These are phyloP conservation scores for Champsocephalus esox DNA, from an alignment of 2,797 vertebrate species.

Conservation along the genomic window DNA sequence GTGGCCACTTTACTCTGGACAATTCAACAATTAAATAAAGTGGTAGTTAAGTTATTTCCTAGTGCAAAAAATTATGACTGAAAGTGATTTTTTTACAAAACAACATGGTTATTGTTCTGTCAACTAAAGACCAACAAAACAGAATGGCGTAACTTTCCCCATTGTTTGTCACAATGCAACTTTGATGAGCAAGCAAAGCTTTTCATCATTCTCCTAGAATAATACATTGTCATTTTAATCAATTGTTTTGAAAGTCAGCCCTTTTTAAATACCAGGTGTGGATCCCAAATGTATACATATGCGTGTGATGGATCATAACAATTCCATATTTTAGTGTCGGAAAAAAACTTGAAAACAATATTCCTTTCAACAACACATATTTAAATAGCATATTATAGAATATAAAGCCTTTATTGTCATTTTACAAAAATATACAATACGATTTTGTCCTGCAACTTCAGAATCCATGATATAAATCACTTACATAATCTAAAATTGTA, in stretches of 20 bases:
- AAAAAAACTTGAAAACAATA: neutral
- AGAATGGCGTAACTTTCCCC: slow-evolving; percentile 50
- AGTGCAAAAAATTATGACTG: no score
- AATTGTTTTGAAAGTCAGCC: slow-evolving; percentile 66
- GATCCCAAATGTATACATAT: slow-evolving; percentile 41
- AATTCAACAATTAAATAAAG: neutral
- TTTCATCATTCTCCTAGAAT: slow-evolving; percentile 61
- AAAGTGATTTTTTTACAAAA: neutral
- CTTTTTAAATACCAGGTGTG: slow-evolving; percentile 43
- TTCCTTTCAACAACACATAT: neutral
- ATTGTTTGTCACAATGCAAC: slow-evolving; percentile 60
- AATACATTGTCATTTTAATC: slow-evolving; percentile 57
- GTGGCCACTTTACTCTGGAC: neutral
- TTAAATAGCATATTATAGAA: no score
- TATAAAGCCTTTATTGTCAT: no score
- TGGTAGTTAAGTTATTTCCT: neutral
- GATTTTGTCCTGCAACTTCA: no score
- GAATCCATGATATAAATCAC: neutral
- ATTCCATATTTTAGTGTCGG: neutral
- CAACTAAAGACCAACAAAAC: slow-evolving; percentile 17
- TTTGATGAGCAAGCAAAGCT: slow-evolving; percentile 24
- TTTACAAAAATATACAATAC: no score
- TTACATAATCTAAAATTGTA: neutral
- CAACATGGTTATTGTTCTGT: slow-evolving; percentile 25
- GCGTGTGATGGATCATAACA: neutral